These are phyloP conservation scores for Tympanoctomys barrerae DNA, from an alignment of 2,797 vertebrate genomes.

Conservation along the genomic window DNA sequence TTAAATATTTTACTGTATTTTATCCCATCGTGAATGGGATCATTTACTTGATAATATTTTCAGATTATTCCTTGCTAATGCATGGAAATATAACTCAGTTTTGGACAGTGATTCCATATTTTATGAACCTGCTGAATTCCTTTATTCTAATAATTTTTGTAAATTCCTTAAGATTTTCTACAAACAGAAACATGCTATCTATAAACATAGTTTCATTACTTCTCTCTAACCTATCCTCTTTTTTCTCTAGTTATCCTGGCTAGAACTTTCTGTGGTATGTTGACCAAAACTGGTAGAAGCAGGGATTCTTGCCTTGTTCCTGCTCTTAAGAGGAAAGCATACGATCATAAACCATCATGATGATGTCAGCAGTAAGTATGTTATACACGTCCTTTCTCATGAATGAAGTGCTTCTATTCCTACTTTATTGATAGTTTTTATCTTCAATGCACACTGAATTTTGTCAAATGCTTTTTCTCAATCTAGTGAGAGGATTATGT, in stretches of 20 bases:
- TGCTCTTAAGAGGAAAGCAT: not conserved
- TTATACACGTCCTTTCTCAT: not conserved
- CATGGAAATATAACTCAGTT: not conserved
- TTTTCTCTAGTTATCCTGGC: not conserved
- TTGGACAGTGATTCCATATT: not conserved
- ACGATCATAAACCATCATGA: not conserved
- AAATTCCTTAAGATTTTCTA: not conserved
- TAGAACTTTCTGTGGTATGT: not conserved
- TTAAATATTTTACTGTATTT: not conserved
- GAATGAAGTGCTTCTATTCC: not conserved
- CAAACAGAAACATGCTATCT: not conserved
- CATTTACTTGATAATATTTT: not conserved
- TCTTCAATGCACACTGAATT: not conserved
- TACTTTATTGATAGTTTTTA: not conserved
- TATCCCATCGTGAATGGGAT: not conserved
- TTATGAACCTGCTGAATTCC: not conserved
- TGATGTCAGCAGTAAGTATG: not conserved
- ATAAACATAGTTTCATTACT: not conserved
- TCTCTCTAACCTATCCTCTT: not conserved
- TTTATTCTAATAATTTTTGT: not conserved
- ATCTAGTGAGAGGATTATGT: not conserved
- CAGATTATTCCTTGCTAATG: not conserved
- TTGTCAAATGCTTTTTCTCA: not conserved
- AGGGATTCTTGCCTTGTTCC: not conserved
- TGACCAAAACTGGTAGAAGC: not conserved